These are phyloP conservation scores for Brachylomia viminalis DNA, from an alignment of 2,888 invertebrate species.

Conservation along the genomic window DNA sequence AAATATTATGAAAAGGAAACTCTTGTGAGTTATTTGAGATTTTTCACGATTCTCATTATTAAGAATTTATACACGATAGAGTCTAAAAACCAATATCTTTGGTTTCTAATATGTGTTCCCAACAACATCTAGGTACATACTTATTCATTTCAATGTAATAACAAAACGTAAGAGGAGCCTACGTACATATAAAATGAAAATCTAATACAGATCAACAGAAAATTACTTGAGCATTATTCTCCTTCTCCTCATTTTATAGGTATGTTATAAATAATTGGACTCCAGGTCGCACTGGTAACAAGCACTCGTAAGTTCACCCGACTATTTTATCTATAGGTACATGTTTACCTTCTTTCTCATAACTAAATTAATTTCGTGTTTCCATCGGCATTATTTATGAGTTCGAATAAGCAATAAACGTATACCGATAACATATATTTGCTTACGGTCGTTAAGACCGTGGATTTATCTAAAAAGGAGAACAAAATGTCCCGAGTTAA, in stretches of 20 bases:
- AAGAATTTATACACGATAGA: background rate
- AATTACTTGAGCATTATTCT: conserved; percentile 61
- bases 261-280: conserved; percentile 74
- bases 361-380: conserved; percentile 89
- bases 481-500: conserved; percentile 88
- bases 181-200: conserved; percentile 60
- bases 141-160: conserved; percentile 48
- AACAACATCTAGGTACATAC: background rate
- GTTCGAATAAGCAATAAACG: conserved; percentile 89
- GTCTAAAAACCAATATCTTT: background rate
- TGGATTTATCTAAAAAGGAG: conserved; percentile 90
- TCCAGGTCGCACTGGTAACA: conserved; percentile 67
- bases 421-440: conserved; percentile 89
- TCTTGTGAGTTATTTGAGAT: background rate
- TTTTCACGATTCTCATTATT: conserved; percentile 1
- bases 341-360: conserved; percentile 82
- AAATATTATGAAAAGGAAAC: conserved; percentile 14
- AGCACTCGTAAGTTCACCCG: conserved; percentile 71
- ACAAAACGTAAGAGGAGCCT: conserved; percentile 38
- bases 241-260: conserved; percentile 62
- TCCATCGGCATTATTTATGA: conserved; percentile 88
- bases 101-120: conserved; percentile 21
- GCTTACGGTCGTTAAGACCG: conserved; percentile 88
- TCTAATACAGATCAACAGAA: conserved; percentile 64
- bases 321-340: conserved; percentile 77